These are phyloP conservation scores for Xerus inauris DNA, from an alignment of 2,113 vertebrate species.

Conservation along the genomic window DNA sequence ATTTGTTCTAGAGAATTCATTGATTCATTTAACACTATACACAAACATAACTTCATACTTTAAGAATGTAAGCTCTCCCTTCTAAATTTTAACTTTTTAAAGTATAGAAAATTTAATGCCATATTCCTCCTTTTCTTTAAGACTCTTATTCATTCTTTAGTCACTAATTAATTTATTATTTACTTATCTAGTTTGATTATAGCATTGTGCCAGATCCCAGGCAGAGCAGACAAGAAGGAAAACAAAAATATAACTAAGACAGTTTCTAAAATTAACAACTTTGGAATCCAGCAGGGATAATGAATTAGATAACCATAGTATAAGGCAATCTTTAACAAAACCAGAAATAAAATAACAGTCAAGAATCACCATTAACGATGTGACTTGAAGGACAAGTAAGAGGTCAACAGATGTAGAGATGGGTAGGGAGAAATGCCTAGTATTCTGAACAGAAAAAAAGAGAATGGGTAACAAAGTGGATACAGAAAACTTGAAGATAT, in stretches of 20 bases:
- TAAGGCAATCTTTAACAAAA: neutral
- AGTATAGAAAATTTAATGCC: neutral
- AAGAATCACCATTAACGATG: neutral
- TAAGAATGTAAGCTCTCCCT: neutral
- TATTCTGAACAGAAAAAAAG: neutral
- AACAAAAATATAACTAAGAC: neutral
- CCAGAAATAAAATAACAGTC: neutral
- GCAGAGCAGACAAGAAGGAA: neutral
- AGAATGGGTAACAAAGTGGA: neutral
- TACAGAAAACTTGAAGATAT: neutral
- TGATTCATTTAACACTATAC: neutral
- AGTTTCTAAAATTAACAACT: neutral
- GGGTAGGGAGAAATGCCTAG: neutral
- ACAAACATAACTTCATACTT: neutral
- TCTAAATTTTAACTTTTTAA: neutral
- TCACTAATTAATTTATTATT: neutral
- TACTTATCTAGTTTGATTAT: neutral
- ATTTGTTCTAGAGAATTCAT: neutral
- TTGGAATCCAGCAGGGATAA: neutral
- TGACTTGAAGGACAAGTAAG: neutral
- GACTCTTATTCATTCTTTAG: neutral
- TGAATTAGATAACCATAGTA: neutral
- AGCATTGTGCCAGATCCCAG: neutral
- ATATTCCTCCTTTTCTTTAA: constrained; percentile 1
- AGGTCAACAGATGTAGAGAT: neutral